Evolutionary conservation across 1,140 invertebrate genomes (phyloP).

Genomic region (Conus betulinus): DNA sequence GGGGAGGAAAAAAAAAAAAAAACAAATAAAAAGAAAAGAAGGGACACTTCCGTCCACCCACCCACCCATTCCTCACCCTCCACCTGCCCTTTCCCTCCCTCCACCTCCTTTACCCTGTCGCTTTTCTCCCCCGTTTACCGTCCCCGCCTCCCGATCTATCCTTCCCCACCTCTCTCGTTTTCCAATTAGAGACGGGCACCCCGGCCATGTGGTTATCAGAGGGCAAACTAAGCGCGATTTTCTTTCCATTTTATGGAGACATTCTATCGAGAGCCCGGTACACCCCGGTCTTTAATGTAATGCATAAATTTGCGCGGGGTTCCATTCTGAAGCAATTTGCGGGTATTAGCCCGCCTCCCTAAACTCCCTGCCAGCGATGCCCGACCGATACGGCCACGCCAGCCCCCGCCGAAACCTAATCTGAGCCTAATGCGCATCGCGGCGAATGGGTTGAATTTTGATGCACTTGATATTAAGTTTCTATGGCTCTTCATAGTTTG

Average conservation of each 20-base stretch:
- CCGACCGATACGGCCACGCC: constrained; percentile 33
- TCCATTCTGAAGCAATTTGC: constrained; percentile 56
- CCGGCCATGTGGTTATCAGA: constrained; percentile 42
- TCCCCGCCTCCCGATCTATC: too few species aligned
- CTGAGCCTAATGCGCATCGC: constrained; percentile 36
- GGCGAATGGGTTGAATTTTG: constrained; percentile 56
- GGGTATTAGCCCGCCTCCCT: constrained; percentile 52
- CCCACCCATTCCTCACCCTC: too few species aligned
- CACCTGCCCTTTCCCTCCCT: neutral
- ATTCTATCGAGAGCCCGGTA: constrained; percentile 33
- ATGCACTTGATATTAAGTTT: constrained; percentile 59
- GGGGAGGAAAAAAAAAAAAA: too few species aligned
- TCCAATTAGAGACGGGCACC: neutral
- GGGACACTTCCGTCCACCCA: constrained; percentile 30
- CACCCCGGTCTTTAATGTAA: constrained; percentile 37
- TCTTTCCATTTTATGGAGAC: constrained; percentile 35
- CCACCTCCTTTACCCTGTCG: too few species aligned
- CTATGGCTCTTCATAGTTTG: constrained; percentile 55
- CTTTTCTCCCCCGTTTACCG: too few species aligned
- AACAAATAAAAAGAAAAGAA: too few species aligned
- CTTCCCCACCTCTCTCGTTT: neutral
- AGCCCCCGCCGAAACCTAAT: constrained; percentile 40
- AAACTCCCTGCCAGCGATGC: constrained; percentile 41
- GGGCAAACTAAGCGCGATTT: constrained; percentile 33
- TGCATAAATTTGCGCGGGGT: constrained; percentile 38